A percentile compares a stretch with the other conserved stretches of the same genome.
phyloP scores from a whole-genome alignment of 1,140 invertebrate species.

The Ooceraea biroi region DNA sequence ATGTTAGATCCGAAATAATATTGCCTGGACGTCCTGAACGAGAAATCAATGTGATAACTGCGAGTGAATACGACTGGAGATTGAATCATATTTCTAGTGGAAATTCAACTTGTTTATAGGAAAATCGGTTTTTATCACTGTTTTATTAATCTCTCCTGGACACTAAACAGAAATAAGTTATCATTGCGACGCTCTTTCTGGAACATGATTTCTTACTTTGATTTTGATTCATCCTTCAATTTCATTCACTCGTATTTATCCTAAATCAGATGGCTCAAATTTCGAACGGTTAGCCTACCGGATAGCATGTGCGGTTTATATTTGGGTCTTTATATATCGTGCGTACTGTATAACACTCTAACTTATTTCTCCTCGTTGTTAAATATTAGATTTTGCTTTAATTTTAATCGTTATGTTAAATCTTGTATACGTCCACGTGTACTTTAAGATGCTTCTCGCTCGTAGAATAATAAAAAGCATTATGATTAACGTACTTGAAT shows the following conservation, averaged over 20 bases:
- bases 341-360: background rate
- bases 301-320: constrained; percentile 39
- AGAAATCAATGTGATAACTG: constrained; percentile 35
- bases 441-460: constrained; percentile 40
- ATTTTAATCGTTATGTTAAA: constrained; percentile 37
- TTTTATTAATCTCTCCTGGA: background rate
- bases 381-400: constrained; percentile 4
- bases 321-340: background rate
- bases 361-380: constrained; percentile 38
- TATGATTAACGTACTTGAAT: constrained; percentile 17
- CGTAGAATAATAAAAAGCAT: constrained; percentile 11
- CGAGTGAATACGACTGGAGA: constrained; percentile 8
- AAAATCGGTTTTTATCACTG: background rate
- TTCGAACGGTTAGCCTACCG: constrained; percentile 43
- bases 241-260: constrained; percentile 10
- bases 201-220: constrained; percentile 7
- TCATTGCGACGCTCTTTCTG: background rate
- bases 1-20: constrained; percentile 2
- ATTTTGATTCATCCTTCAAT: constrained; percentile 21
- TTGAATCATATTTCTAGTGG: constrained; percentile 33
- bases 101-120: background rate
- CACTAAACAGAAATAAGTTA: background rate
- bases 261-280: constrained; percentile 20
- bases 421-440: constrained; percentile 31
- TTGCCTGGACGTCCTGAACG: constrained; percentile 41